These are phyloP conservation scores for Amphiprion ocellaris DNA, from an alignment of 2,113 vertebrate species.

Conservation along the genomic window DNA sequence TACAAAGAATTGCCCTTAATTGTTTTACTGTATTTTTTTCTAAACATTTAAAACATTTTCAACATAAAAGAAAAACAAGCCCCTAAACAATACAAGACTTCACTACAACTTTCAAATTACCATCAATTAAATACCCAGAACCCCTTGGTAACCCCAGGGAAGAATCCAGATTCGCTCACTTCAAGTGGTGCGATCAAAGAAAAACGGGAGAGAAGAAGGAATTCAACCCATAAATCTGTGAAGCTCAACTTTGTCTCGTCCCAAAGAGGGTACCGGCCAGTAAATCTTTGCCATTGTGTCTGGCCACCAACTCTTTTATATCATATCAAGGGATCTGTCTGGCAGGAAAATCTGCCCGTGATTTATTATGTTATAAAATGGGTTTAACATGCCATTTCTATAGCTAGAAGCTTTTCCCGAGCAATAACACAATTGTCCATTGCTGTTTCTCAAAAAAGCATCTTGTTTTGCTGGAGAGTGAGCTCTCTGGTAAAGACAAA, in stretches of 20 bases:
- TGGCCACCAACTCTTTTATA: constrained; percentile 66
- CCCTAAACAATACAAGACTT: constrained; percentile 68
- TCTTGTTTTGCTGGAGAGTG: constrained; percentile 38
- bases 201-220: constrained; percentile 54
- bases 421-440: constrained; percentile 57
- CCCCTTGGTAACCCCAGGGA: constrained; percentile 42
- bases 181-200: constrained; percentile 67
- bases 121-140: constrained; percentile 68
- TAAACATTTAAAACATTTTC: constrained; percentile 78
- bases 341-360: constrained; percentile 78
- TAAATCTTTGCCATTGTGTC: constrained; percentile 76
- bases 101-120: constrained; percentile 74
- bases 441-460: constrained; percentile 51
- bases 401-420: constrained; percentile 61
- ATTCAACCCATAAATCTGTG: constrained; percentile 73
- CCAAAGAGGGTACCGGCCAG: constrained; percentile 57
- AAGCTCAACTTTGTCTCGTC: constrained; percentile 71
- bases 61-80: constrained; percentile 61
- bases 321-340: constrained; percentile 75
- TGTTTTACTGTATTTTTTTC: constrained; percentile 49
- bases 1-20: constrained; percentile 84
- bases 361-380: constrained; percentile 77
- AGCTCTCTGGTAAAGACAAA: constrained; percentile 52
- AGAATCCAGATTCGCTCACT: constrained; percentile 54
- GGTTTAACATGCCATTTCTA: constrained; percentile 71